Evolutionary conservation across 2,888 invertebrate species (phyloP).

Genomic region (Leptopilina drosophilae): DNA sequence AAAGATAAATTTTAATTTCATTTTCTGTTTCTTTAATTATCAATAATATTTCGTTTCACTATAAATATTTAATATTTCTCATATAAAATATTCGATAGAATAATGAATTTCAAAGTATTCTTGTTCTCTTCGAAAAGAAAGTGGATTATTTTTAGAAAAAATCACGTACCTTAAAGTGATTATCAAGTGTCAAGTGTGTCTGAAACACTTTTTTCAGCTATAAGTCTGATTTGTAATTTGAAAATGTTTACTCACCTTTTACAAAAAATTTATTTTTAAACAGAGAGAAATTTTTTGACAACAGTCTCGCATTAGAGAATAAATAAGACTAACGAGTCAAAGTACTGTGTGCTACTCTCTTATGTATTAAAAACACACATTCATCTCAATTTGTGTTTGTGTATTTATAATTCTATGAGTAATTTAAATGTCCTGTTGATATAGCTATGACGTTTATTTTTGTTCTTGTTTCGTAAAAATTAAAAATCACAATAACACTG

Average conservation of each 20-base stretch:
- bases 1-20: conserved; percentile 42
- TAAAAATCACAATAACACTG: too few relatives aligned
- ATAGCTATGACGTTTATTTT: background rate
- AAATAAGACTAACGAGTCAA: background rate
- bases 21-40: background rate
- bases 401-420: background rate
- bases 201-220: background rate
- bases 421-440: background rate
- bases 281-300: background rate
- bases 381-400: background rate
- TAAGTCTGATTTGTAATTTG: too few relatives aligned
- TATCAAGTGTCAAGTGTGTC: background rate
- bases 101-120: too few relatives aligned
- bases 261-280: background rate
- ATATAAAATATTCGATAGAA: too few relatives aligned
- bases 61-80: too few relatives aligned
- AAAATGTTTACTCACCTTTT: background rate
- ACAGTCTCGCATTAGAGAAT: background rate
- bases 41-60: background rate
- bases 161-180: background rate
- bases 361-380: background rate
- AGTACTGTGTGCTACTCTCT: background rate
- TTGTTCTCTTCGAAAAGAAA: too few relatives aligned
- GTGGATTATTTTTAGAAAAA: too few relatives aligned
- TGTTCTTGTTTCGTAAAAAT: too few relatives aligned